These are phyloP conservation scores for Venustaconcha ellipsiformis DNA, from an alignment of 1,140 invertebrate species.

Conservation along the genomic window DNA sequence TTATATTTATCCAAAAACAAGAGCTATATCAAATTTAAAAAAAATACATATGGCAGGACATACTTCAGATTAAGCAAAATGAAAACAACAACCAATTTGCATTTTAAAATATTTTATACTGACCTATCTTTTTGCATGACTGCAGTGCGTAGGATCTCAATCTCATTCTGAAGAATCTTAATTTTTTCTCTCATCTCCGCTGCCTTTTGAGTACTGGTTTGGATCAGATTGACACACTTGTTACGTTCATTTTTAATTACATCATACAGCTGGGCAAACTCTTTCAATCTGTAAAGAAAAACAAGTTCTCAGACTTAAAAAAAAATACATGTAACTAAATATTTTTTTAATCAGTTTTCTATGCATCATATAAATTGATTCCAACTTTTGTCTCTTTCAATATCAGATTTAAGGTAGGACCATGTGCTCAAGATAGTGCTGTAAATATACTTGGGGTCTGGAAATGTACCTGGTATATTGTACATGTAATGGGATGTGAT, in stretches of 20 bases:
- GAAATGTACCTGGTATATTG: too few relatives aligned
- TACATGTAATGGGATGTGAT: too few relatives aligned
- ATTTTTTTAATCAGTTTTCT: background rate
- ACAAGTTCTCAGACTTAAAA: background rate
- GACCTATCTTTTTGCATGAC: slow-evolving; percentile 68
- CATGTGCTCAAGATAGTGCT: background rate
- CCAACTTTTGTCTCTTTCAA: background rate
- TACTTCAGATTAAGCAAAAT: too few relatives aligned
- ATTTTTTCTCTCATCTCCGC: slow-evolving; percentile 70
- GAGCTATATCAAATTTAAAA: too few relatives aligned
- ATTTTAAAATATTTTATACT: slow-evolving; percentile 9
- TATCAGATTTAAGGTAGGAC: background rate
- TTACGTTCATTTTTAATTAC: slow-evolving; percentile 70
- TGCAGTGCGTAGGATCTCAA: slow-evolving; percentile 68
- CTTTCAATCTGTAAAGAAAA: slow-evolving; percentile 59
- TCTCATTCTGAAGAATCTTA: slow-evolving; percentile 69
- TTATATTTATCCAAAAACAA: too few relatives aligned
- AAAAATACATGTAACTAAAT: too few relatives aligned
- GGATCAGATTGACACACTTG: slow-evolving; percentile 69
- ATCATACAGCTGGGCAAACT: slow-evolving; percentile 69
- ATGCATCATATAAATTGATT: background rate
- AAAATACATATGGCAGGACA: too few relatives aligned
- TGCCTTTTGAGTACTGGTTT: slow-evolving; percentile 68
- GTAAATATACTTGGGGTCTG: too few relatives aligned
- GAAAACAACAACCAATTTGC: too few relatives aligned